Percentiles rank a stretch among this genome's conserved stretches.
These are phyloP conservation scores for Apogon hyalosoma DNA, from an alignment of 2,797 vertebrate species.

Conservation along the genomic window DNA sequence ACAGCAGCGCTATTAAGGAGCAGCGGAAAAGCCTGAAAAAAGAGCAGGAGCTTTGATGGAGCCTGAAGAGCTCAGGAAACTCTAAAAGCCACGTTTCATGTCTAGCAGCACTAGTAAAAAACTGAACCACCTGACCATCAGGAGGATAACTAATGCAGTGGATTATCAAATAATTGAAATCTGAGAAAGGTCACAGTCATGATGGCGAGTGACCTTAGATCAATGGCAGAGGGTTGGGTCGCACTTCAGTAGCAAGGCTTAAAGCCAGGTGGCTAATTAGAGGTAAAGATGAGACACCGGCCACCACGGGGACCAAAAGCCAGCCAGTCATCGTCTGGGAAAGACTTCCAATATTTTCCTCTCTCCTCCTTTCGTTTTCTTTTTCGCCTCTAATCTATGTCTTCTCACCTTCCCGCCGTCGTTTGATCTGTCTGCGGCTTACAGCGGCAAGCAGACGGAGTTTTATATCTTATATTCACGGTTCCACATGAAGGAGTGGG, in stretches of 20 bases:
- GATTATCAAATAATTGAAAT: conserved; percentile 68
- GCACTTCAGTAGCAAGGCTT: conserved; percentile 43
- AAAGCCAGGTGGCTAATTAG: conserved; percentile 62
- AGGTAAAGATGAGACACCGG: conserved; percentile 45
- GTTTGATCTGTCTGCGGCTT: conserved; percentile 62
- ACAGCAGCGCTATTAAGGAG: conserved; percentile 34
- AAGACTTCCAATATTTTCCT: conserved; percentile 34
- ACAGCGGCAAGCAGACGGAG: conserved; percentile 46
- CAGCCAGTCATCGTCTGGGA: conserved; percentile 30
- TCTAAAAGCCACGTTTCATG: conserved; percentile 17
- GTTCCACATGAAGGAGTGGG: conserved; percentile 67
- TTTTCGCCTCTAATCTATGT: conserved; percentile 27
- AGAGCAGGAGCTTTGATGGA: conserved; percentile 18
- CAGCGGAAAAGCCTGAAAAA: background rate
- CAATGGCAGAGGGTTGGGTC: conserved; percentile 44
- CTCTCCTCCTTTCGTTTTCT: conserved; percentile 21
- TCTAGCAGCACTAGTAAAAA: background rate
- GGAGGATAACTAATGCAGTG: conserved; percentile 17
- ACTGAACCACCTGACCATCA: conserved; percentile 26
- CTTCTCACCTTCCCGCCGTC: conserved; percentile 12
- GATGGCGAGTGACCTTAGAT: conserved; percentile 55
- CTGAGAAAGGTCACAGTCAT: conserved; percentile 55
- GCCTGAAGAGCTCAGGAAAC: conserved; percentile 18
- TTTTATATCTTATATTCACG: conserved; percentile 64
- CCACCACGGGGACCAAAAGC: conserved; percentile 27